Conservation (phyloP, 2,113 vertebrate genomes). For the Scopus umbretta region DNA sequence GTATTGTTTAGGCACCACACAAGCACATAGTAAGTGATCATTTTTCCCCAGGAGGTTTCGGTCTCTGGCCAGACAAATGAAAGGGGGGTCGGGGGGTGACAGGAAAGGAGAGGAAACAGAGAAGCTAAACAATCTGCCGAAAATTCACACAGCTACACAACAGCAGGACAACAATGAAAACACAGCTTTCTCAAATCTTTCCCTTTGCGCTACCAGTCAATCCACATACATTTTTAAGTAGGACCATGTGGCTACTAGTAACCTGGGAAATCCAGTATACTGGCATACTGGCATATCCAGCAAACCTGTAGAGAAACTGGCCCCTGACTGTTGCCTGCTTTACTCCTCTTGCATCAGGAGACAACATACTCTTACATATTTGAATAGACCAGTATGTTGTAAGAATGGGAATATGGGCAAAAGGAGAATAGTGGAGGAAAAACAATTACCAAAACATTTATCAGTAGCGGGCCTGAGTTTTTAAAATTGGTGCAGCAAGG, state of each 20-base stretch:
- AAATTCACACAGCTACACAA: neutral
- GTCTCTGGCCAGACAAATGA: neutral
- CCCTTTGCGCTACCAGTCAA: neutral
- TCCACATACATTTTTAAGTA: neutral
- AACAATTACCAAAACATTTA: neutral
- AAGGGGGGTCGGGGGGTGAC: rapidly evolving
- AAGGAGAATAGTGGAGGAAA: neutral
- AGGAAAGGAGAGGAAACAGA: neutral
- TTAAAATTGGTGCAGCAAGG: neutral
- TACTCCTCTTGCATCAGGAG: neutral
- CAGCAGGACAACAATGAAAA: neutral
- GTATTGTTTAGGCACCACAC: neutral
- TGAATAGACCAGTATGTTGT: neutral
- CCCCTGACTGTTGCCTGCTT: neutral
- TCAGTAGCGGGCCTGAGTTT: neutral
- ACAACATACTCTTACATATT: neutral
- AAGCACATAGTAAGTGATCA: neutral
- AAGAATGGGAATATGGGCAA: neutral
- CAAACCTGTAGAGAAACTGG: neutral
- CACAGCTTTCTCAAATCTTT: neutral
- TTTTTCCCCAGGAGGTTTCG: neutral
- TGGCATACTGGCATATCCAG: neutral
- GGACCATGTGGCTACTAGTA: neutral
- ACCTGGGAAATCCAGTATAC: neutral
- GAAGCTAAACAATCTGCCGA: neutral